Evolutionary conservation across 35 echinoderm and acorn worm genomes (phyloP), one percentile per base, ranked within the genome.

Genomic region (Apostichopus japonicus): DNA sequence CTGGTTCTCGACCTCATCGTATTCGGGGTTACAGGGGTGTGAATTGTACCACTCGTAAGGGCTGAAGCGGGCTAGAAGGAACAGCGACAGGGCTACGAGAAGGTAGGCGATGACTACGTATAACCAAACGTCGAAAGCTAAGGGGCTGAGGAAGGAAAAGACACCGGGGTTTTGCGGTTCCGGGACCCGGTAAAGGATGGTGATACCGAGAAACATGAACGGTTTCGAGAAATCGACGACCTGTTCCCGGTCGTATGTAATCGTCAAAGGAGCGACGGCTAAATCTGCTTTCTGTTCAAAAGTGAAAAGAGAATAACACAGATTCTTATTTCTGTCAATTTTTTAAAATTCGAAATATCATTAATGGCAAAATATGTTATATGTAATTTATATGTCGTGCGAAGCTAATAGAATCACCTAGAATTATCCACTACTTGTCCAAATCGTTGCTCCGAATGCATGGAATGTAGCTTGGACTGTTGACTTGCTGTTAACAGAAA

Each of bases 11-110:
- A 96, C 97, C 25, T 94, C 92, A 82, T 96, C 97, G 78, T 95
- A 96, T 23, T 98, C 97, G 1, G 94, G 97, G 77, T 98, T 96
- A 77, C 93, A 96, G 53, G 95, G 97, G 65, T 98, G 97, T 21
- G 94, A 95, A 70, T 98, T 98, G 93, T 98, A 96, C 94, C 94
- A 96, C 77, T 98, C 97, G 77, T 98, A 98, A 4, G 97, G 97
- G 53, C 97, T 98, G 83, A 98, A 96, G 27, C 95, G 86, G 25
- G 94, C 95, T 11, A 98, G 79, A 8, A 98, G 91, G 65, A 96
- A 96, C n/a, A 98, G 77, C 23, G 94, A 82, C 24, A 98, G 73
- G 23, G 93, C 93, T 24, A 98, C 87, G 8, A 92, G 86, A 0
- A 96, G 93, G 58, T 93, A 96, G 0, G 97, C 97, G 65, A 99